Percentiles rank a stretch among this genome's conserved stretches.
Evolutionary conservation across 92 coral and sea anemone species (phyloP).

Genomic region (Palythoa heliodiscus): DNA sequence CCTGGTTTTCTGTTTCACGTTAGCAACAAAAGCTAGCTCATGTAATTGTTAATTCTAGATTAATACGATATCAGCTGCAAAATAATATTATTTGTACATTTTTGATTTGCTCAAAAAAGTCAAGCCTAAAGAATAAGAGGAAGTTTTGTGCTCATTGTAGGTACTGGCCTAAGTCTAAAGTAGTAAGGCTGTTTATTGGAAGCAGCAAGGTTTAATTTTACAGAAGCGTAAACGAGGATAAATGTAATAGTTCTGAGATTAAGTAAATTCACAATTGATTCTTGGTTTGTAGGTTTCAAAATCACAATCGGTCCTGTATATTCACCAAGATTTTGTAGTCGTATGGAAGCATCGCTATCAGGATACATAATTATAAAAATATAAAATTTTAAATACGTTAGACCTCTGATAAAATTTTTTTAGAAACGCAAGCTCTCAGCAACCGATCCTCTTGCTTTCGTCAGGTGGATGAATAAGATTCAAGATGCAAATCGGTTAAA

Average conservation of each 20-base stretch:
- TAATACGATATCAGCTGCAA: neutral
- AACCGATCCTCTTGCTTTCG: too few relatives aligned
- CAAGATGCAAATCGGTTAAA: too few relatives aligned
- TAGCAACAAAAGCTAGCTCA: neutral
- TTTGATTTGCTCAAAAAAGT: neutral
- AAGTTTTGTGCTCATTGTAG: neutral
- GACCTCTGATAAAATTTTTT: too few relatives aligned
- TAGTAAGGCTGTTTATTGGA: neutral
- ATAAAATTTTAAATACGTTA: too few relatives aligned
- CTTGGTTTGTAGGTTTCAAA: neutral
- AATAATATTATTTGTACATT: neutral
- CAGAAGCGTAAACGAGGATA: too few relatives aligned
- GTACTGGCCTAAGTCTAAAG: neutral
- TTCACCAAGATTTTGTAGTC: neutral
- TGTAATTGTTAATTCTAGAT: neutral
- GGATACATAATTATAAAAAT: too few relatives aligned
- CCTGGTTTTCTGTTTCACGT: neutral
- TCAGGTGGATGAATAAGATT: too few relatives aligned
- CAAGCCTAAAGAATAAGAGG: neutral
- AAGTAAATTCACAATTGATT: neutral
- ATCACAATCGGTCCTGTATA: neutral
- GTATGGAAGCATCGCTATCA: neutral
- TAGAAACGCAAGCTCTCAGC: too few relatives aligned
- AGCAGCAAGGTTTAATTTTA: too few relatives aligned
- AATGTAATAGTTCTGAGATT: neutral